A percentile compares a stretch with the other conserved stretches of the same genome.
These are phyloP conservation scores for Drosophila limbata DNA, from an alignment of 2,888 invertebrate species.

Conservation along the genomic window DNA sequence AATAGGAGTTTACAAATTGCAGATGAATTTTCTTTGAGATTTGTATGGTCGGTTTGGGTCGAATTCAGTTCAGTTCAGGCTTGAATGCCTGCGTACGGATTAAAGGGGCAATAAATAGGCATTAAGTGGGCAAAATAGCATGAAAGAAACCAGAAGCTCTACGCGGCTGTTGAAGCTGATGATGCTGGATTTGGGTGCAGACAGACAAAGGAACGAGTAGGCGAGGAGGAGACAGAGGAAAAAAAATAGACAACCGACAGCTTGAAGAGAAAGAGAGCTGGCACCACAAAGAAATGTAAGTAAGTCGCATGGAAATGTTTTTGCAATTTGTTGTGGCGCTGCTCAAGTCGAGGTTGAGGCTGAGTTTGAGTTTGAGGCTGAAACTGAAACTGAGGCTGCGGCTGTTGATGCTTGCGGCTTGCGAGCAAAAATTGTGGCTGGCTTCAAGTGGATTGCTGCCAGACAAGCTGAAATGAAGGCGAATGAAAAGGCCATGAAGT, in stretches of 20 bases:
- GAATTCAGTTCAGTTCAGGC: conserved; percentile 25
- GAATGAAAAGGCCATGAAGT: conserved; percentile 57
- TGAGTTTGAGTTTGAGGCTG: conserved; percentile 34
- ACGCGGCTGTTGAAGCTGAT: conserved; percentile 3
- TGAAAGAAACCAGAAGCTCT: conserved; percentile 20
- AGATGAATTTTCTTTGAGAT: not conserved
- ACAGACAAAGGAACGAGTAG: not conserved
- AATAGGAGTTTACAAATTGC: conserved; percentile 1
- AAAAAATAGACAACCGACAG: conserved; percentile 25
- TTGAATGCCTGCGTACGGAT: conserved; percentile 49
- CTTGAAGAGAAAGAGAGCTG: conserved; percentile 26
- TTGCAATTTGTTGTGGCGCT: conserved; percentile 75
- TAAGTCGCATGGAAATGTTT: conserved; percentile 79
- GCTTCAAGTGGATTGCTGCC: conserved; percentile 74
- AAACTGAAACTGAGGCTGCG: conserved; percentile 27
- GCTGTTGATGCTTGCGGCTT: conserved; percentile 52
- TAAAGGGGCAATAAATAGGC: conserved; percentile 80
- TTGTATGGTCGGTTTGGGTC: conserved; percentile 9
- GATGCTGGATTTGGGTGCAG: conserved; percentile 34
- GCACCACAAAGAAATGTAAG: conserved; percentile 73
- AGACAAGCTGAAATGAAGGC: conserved; percentile 71
- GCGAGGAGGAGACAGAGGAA: not conserved
- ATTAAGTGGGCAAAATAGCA: conserved; percentile 75
- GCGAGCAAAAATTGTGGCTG: conserved; percentile 72
- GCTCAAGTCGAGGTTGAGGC: conserved; percentile 26